Conservation (phyloP, 1,140 invertebrate species). For the Coptotermes formosanus region DNA sequence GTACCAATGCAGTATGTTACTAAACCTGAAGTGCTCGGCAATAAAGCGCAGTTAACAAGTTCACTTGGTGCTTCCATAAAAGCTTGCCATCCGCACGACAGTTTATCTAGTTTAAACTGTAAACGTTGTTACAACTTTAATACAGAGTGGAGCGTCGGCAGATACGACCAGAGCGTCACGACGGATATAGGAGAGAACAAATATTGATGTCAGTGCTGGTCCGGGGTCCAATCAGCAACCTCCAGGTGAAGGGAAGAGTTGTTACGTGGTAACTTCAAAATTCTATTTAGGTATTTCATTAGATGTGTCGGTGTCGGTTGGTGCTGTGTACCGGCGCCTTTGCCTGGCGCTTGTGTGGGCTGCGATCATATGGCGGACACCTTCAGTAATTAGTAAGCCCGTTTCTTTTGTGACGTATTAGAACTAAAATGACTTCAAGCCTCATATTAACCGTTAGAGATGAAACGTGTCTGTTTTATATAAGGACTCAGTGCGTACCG, state of each 20-base stretch:
- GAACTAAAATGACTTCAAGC: too few relatives aligned
- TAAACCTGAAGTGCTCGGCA: not conserved
- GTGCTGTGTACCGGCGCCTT: not conserved
- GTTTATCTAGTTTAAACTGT: slow-evolving; percentile 4
- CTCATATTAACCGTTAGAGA: too few relatives aligned
- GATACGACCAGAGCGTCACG: not conserved
- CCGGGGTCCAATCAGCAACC: not conserved
- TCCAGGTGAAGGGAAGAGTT: not conserved
- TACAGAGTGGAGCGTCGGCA: slow-evolving; percentile 2
- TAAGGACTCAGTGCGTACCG: too few relatives aligned
- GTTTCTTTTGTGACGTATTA: too few relatives aligned
- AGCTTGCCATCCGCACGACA: not conserved
- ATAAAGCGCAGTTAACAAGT: not conserved
- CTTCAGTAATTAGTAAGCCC: too few relatives aligned
- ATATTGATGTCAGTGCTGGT: not conserved
- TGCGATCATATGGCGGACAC: not conserved
- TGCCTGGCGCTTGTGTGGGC: not conserved
- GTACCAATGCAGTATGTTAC: not conserved
- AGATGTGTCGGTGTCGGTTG: not conserved
- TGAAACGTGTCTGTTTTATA: too few relatives aligned
- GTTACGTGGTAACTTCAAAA: not conserved
- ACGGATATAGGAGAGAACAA: slow-evolving; percentile 1
- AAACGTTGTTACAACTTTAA: slow-evolving; percentile 12
- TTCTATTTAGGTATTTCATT: not conserved
- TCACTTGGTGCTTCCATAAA: not conserved